phyloP scores from a whole-genome alignment of 1,140 invertebrate genomes.

The Idris sp. region DNA sequence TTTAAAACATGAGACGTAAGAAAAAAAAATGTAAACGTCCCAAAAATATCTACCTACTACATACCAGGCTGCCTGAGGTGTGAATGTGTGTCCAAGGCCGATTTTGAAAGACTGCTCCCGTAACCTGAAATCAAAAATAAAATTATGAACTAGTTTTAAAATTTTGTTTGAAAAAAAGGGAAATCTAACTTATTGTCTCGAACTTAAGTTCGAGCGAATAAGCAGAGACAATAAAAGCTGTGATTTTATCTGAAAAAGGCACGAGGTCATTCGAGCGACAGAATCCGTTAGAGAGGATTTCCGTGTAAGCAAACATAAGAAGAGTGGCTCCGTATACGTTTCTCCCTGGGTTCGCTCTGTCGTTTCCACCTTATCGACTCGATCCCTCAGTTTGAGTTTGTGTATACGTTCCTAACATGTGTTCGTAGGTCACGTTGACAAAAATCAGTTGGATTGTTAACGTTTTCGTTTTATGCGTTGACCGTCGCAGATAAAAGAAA shows the following conservation, averaged over 20 bases:
- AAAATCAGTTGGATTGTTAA: conserved; percentile 42
- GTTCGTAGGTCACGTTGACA: conserved; percentile 63
- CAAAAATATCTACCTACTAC: conserved; percentile 77
- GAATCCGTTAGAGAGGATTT: conserved; percentile 79
- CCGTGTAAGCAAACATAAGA: conserved; percentile 77
- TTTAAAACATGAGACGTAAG: conserved; percentile 20
- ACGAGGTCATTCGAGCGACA: conserved; percentile 73
- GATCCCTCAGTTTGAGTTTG: conserved; percentile 54
- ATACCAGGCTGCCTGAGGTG: conserved; percentile 92
- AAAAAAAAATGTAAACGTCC: conserved; percentile 64
- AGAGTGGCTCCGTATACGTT: conserved; percentile 70
- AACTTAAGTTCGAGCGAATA: too few relatives aligned
- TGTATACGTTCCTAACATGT: conserved; percentile 52
- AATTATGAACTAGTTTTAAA: not conserved
- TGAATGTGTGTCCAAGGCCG: conserved; percentile 88
- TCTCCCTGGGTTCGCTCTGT: conserved; percentile 58
- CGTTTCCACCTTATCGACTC: conserved; percentile 66
- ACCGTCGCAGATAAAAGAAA: conserved; percentile 23
- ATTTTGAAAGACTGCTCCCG: conserved; percentile 87
- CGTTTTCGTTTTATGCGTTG: conserved; percentile 27
- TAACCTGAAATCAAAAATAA: conserved; percentile 83
- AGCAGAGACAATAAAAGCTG: conserved; percentile 39
- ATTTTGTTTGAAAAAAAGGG: not conserved
- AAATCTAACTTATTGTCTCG: too few relatives aligned
- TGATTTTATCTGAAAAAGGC: conserved; percentile 65